Evolutionary conservation across 2,113 vertebrate species (phyloP).

Genomic region (Podocnemis expansa): DNA sequence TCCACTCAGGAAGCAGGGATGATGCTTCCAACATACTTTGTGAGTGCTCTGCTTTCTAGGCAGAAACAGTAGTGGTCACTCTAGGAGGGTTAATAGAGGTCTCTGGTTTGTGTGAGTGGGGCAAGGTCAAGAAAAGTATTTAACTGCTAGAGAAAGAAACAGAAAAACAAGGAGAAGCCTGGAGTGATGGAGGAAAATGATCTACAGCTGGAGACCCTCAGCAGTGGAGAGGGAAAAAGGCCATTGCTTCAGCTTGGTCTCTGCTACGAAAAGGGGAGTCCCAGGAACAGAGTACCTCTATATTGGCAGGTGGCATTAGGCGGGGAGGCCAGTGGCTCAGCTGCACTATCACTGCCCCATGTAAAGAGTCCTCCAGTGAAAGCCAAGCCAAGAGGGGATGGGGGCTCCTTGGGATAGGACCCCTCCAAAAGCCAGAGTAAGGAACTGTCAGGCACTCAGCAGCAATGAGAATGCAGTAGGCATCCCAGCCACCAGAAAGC

Average conservation of each 20-base stretch:
- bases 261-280: background rate
- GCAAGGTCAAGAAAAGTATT: background rate
- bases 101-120: background rate
- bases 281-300: background rate
- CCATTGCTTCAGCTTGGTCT: background rate
- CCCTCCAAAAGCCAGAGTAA: background rate
- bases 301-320: background rate
- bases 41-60: background rate
- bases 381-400: background rate
- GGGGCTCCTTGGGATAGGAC: background rate
- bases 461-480: background rate
- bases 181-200: background rate
- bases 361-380: background rate
- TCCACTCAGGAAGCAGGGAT: background rate
- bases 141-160: too few species aligned
- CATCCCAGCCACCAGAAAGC: background rate
- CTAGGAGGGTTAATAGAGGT: background rate
- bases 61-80: background rate
- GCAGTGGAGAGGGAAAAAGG: background rate
- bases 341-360: background rate
- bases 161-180: too few species aligned
- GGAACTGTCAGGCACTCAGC: background rate
- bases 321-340: background rate
- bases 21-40: background rate
- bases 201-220: fast-evolving